A percentile compares a stretch with the other conserved stretches of the same genome.
Evolutionary conservation across 2,797 vertebrate species (phyloP).

Genomic region (Calcarius lapponicus): DNA sequence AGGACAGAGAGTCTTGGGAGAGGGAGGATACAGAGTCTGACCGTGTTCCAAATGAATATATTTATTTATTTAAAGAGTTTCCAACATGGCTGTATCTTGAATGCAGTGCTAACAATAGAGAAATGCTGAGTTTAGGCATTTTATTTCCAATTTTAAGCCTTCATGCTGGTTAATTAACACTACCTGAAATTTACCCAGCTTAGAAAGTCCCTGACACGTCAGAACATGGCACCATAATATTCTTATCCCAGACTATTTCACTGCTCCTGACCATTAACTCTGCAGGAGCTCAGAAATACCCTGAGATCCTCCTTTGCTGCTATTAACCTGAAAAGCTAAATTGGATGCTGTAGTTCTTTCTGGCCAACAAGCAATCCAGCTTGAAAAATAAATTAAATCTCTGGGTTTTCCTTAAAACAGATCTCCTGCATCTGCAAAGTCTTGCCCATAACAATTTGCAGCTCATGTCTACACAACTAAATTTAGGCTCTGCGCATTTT

Average conservation of each 20-base stretch:
- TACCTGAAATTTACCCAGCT: background rate
- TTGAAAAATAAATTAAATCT: constrained; percentile 4
- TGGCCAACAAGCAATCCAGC: background rate
- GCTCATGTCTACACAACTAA: background rate
- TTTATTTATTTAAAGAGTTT: background rate
- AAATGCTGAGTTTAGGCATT: background rate
- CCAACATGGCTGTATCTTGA: background rate
- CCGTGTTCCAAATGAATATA: background rate
- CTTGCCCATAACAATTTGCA: background rate
- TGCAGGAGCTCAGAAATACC: constrained; percentile 1
- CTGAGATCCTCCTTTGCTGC: background rate
- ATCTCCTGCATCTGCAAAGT: background rate
- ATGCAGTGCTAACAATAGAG: background rate
- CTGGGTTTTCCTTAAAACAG: background rate
- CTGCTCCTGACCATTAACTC: constrained; percentile 29
- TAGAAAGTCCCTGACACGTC: background rate
- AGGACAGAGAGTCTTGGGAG: background rate
- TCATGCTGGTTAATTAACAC: background rate
- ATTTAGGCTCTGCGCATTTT: background rate
- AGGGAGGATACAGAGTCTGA: background rate
- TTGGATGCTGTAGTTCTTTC: background rate
- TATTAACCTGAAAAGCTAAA: background rate
- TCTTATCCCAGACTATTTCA: background rate
- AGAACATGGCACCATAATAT: background rate
- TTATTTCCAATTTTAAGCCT: background rate